A percentile compares a stretch with the other conserved stretches of the same genome.
Conservation (phyloP, 2,888 invertebrate species). For the Bhutanitis thaidina region DNA sequence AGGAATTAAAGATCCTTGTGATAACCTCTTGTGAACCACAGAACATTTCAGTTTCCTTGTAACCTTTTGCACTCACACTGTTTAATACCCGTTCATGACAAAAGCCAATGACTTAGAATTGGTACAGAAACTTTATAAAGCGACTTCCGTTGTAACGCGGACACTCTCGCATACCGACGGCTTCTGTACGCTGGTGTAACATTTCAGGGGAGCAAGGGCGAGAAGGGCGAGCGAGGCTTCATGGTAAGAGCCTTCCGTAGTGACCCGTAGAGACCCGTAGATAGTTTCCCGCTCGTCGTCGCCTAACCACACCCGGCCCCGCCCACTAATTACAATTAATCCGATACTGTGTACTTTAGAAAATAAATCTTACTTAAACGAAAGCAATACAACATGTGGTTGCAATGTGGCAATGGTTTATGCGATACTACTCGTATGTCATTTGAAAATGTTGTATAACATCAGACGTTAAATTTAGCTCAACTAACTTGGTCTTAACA, state of each 20-base stretch:
- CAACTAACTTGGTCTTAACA: too few relatives aligned
- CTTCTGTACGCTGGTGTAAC: constrained; percentile 36
- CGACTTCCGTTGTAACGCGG: constrained; percentile 26
- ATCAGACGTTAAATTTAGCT: too few relatives aligned
- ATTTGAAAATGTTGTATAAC: too few relatives aligned
- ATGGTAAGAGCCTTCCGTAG: constrained; percentile 80
- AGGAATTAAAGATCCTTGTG: neutral
- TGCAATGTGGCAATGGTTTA: too few relatives aligned
- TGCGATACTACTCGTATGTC: too few relatives aligned
- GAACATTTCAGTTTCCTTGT: neutral
- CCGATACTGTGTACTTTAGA: neutral
- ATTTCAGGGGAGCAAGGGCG: constrained; percentile 86
- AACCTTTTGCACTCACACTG: neutral
- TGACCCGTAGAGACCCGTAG: constrained; percentile 29
- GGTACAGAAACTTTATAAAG: too few relatives aligned
- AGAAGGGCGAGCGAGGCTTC: constrained; percentile 86
- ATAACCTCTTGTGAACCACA: neutral
- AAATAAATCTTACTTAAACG: too few relatives aligned
- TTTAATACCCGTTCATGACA: too few relatives aligned
- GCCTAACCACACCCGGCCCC: constrained; percentile 7
- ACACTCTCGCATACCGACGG: constrained; percentile 43
- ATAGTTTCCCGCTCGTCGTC: constrained; percentile 15
- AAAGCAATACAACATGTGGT: too few relatives aligned
- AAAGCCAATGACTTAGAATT: too few relatives aligned
- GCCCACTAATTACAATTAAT: neutral